Evolutionary conservation across 2,113 vertebrate genomes (phyloP), one percentile per base, ranked within the genome.

Genomic region (Tautogolabrus adspersus): DNA sequence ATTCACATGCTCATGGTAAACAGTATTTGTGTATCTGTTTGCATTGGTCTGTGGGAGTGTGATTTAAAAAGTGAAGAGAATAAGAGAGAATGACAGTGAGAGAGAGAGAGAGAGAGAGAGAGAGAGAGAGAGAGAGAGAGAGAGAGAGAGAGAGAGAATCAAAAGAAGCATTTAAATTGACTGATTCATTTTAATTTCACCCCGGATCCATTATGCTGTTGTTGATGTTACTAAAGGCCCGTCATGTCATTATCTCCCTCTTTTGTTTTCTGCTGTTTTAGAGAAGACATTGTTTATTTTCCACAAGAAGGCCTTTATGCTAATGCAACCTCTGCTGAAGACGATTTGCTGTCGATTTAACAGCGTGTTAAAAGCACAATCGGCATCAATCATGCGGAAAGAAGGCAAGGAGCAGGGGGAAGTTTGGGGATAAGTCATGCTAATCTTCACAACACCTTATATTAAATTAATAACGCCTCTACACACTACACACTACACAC

Each of bases 281-380:
- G 83, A 78, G 70, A 80, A 87, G 78, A 77, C 66, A 76, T 77
- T 91, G 86, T 91, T 93, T 89, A 89, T 88, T 87, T 91, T 90
- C 75, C 79, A 75, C 80, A 79, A 80, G 76, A 87, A 86, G 79
- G 79, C 76, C 87, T 82, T 87, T 88, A 88, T 91, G 91, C 87
- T 90, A 92, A 93, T 94, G 79, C 46, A 1, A 86, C 86, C 76
- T 87, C 70, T 62, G 73, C 69, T 84, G 79, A 90, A 87, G 83
- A 89, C 64, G 54, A 91, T 91, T 91, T 75, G 66, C 84, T 84
- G 81, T 90, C 63, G 61, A 89, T 90, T 92, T 92, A 93, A 87
- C 84, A 73, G 73, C 65, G 19, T 83, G 82, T 91, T 87, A 69
- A 83, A 78, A 64, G 66, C 70, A 66, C 86, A 78, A 77, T 86